phyloP scores from a whole-genome alignment of 1,140 invertebrate genomes.

The Homarus americanus region DNA sequence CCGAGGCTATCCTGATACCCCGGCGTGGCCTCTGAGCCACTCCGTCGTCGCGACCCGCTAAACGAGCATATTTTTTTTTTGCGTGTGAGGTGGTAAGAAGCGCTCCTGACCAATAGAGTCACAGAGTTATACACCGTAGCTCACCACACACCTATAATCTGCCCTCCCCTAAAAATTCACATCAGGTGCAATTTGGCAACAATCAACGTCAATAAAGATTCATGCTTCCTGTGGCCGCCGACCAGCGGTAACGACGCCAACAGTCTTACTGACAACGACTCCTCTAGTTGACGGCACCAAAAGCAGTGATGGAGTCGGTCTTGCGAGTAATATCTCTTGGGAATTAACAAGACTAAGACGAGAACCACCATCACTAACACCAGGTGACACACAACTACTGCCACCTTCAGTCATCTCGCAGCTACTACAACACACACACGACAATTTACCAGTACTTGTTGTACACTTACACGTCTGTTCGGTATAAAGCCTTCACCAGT shows the following conservation, averaged over 20 bases:
- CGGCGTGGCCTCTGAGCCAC: too few species aligned
- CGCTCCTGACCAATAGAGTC: neutral
- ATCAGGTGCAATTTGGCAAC: conserved; percentile 8
- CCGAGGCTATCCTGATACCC: too few species aligned
- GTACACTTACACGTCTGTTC: neutral
- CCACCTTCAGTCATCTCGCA: too few species aligned
- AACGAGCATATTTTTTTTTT: neutral
- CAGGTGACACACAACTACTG: too few species aligned
- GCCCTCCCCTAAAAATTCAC: neutral
- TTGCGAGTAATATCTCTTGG: too few species aligned
- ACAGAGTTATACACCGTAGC: neutral
- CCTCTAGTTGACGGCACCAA: neutral
- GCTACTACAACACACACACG: too few species aligned
- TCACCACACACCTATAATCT: neutral
- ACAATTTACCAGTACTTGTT: neutral
- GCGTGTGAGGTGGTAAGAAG: neutral
- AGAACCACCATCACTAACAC: too few species aligned
- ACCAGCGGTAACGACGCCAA: neutral
- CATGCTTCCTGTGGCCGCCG: conserved; percentile 26
- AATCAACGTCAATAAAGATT: neutral
- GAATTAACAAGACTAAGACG: too few species aligned
- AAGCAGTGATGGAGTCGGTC: neutral
- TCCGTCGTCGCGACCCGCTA: too few species aligned
- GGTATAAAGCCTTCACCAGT: too few species aligned
- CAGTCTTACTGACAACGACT: too few species aligned